These are phyloP conservation scores for Cuculus canorus DNA, from an alignment of 2,797 vertebrate genomes.

Conservation along the genomic window DNA sequence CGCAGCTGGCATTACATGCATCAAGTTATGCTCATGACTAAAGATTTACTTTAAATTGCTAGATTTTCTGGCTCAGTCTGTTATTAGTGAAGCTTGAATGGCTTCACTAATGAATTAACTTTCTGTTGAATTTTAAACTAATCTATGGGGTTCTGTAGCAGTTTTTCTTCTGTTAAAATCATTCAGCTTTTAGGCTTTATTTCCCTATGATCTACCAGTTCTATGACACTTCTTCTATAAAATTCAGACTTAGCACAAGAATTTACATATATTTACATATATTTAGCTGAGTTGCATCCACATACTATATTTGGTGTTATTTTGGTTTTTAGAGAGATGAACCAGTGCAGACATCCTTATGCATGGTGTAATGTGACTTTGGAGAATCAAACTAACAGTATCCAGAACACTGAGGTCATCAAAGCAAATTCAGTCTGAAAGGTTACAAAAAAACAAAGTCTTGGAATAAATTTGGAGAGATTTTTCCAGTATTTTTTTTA, in stretches of 20 bases:
- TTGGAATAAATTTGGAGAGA: neutral
- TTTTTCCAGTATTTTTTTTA: neutral
- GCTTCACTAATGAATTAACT: slow-evolving; percentile 32
- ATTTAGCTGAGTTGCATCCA: neutral
- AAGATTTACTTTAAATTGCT: slow-evolving; percentile 10
- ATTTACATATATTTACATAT: neutral
- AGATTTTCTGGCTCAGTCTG: slow-evolving; percentile 28
- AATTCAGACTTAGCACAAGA: neutral
- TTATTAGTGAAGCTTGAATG: slow-evolving; percentile 32
- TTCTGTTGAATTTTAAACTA: slow-evolving; percentile 13
- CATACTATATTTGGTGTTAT: neutral
- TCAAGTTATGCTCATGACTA: neutral
- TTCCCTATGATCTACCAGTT: neutral
- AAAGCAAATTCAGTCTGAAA: neutral
- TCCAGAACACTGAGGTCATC: neutral
- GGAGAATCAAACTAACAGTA: neutral
- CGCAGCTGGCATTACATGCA: slow-evolving; percentile 56
- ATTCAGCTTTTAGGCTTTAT: neutral
- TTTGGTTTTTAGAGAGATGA: neutral
- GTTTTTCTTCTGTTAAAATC: neutral
- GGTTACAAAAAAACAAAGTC: neutral
- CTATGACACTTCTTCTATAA: neutral
- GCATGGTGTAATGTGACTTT: neutral
- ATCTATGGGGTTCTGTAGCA: neutral
- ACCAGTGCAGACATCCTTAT: neutral